Conservation (phyloP, 1,140 invertebrate species). For the Contarinia nasturtii region DNA sequence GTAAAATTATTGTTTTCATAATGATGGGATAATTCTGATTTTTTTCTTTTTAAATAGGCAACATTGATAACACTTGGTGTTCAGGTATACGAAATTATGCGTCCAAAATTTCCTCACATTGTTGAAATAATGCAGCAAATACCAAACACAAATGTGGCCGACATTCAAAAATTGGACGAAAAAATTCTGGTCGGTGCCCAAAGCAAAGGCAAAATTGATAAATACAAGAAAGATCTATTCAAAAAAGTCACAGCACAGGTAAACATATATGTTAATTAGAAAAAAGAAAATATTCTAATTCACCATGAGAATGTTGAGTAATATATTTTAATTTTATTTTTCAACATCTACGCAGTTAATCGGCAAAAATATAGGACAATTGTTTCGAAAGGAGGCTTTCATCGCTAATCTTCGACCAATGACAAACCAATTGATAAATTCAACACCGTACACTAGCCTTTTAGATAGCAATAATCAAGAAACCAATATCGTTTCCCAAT, state of each 20-base stretch:
- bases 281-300: too few relatives aligned
- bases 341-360: slow-evolving; percentile 37
- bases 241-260: slow-evolving; percentile 62
- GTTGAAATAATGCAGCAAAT: slow-evolving; percentile 47
- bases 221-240: slow-evolving; percentile 76
- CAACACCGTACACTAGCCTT: neutral
- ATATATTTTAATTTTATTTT: neutral
- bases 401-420: slow-evolving; percentile 60
- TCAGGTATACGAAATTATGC: slow-evolving; percentile 61
- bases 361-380: slow-evolving; percentile 59
- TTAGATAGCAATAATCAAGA: neutral
- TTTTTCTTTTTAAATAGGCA: slow-evolving; percentile 8
- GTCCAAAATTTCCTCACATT: slow-evolving; percentile 49
- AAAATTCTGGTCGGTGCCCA: slow-evolving; percentile 47
- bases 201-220: slow-evolving; percentile 62
- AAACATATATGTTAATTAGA: too few relatives aligned
- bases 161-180: slow-evolving; percentile 66
- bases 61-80: slow-evolving; percentile 20
- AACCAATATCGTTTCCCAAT: neutral
- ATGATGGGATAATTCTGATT: too few relatives aligned
- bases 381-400: slow-evolving; percentile 69
- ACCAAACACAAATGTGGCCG: slow-evolving; percentile 53
- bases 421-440: slow-evolving; percentile 21
- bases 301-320: too few relatives aligned
- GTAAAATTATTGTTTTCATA: too few relatives aligned